phyloP scores from a whole-genome alignment of 2,797 vertebrate species.

The Manis javanica region DNA sequence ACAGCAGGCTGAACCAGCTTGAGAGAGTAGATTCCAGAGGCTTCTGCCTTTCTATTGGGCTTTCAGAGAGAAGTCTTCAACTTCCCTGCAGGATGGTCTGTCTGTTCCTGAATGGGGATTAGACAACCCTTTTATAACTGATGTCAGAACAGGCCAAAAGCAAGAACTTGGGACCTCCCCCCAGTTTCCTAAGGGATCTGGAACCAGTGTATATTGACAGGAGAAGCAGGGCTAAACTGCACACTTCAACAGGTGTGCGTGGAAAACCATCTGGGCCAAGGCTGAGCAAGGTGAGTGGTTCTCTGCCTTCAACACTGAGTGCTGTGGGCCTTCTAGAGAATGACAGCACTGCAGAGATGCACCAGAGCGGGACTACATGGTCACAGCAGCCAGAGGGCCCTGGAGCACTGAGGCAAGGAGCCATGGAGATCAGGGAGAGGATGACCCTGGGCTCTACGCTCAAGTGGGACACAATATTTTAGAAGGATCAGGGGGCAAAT shows the following conservation, averaged over 20 bases:
- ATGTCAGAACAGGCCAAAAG: background rate
- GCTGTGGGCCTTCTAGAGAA: too few species aligned
- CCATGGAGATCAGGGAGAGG: background rate
- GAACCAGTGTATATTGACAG: background rate
- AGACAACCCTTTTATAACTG: background rate
- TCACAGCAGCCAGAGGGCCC: background rate
- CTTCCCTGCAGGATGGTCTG: too few species aligned
- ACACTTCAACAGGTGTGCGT: too few species aligned
- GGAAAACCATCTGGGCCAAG: too few species aligned
- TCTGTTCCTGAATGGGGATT: background rate
- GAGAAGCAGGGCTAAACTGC: background rate
- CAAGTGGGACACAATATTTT: background rate
- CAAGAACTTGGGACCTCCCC: background rate
- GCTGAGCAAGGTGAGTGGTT: background rate
- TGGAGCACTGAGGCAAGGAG: too few species aligned
- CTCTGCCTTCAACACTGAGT: background rate
- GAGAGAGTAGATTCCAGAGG: background rate
- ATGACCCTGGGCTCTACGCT: background rate
- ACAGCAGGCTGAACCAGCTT: too few species aligned
- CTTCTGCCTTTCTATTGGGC: background rate
- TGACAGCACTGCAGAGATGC: background rate
- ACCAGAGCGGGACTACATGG: background rate
- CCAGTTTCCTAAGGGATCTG: background rate
- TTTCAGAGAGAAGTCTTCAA: background rate
- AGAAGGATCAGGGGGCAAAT: background rate